Evolutionary conservation across 2,113 vertebrate species (phyloP).

Genomic region (Triplophysa siluroides): DNA sequence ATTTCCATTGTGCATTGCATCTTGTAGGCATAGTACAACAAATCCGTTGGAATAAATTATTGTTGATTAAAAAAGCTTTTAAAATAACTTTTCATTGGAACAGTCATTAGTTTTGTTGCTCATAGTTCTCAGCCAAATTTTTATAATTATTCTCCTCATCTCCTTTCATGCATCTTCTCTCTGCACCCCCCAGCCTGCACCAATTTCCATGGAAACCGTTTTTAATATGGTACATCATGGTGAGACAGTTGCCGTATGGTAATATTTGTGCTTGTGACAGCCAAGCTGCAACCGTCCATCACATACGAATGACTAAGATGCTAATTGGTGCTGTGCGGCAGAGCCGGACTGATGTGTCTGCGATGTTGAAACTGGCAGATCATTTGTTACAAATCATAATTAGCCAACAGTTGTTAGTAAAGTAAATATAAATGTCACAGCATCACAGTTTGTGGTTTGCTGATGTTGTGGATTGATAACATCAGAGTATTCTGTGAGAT

Average conservation of each 20-base stretch:
- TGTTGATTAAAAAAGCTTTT: too few relatives aligned
- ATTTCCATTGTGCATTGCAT: too few relatives aligned
- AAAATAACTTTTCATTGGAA: too few relatives aligned
- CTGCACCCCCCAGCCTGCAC: constrained; percentile 35
- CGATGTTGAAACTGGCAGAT: constrained; percentile 37
- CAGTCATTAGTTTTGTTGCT: too few relatives aligned
- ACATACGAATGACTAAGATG: constrained; percentile 22
- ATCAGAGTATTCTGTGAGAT: too few relatives aligned
- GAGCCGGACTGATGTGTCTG: constrained; percentile 25
- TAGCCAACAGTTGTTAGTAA: constrained; percentile 18
- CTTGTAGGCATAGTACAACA: too few relatives aligned
- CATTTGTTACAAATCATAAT: constrained; percentile 32
- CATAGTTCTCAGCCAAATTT: too few relatives aligned
- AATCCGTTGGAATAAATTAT: too few relatives aligned
- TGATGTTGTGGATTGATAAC: not conserved
- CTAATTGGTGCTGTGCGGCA: constrained; percentile 38
- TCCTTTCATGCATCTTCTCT: constrained; percentile 15
- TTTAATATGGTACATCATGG: constrained; percentile 52
- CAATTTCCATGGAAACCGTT: constrained; percentile 59
- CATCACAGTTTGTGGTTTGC: constrained; percentile 7
- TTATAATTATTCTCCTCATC: not conserved
- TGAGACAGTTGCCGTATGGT: constrained; percentile 49
- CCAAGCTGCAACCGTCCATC: constrained; percentile 33
- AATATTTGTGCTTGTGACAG: constrained; percentile 46
- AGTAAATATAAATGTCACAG: constrained; percentile 3